Base-by-base conservation (phyloP, 2,888 invertebrate species). In the Eremobia ochroleuca region DNA sequence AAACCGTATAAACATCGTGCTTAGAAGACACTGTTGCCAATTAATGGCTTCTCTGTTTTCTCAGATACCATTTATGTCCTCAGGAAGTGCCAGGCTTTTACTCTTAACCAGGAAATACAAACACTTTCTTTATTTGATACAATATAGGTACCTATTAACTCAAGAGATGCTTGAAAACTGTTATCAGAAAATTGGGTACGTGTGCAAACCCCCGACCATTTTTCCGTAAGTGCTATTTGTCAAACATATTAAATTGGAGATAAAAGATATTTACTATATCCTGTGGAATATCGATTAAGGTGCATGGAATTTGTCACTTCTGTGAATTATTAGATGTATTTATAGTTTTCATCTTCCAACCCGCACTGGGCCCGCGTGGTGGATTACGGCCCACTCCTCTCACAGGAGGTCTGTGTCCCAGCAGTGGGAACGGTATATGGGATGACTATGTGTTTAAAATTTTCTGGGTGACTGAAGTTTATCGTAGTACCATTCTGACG, bases 191-290 rank as follows among this genome's bases (percentile, higher is more conserved):
- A 28, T 21, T 71, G 61, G 61, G 1, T 21, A 4, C 18, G 66
- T 55, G 61, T 72, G 59, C 11, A 55, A 37, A 37, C 37, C 28
- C 31, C 40, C 11, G 64, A 46, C 55, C 5, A n/a, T 46, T 80
- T 65, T 78, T 62, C 34, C n/a, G 0, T 25, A 1, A 74, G 18
- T 49, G 66, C 61, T 75, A 75, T 80, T 80, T 75, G 72, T 69
- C 72, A 81, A 61, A 76, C 46, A 69, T 81, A 81, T 81, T 66
- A 62, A 66, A 62, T 34, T 43, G 18, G 8, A 68, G 70, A 80
- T 79, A 40, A 66, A 66, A 79, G 21, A 62, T 66, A 73, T 46
- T 34, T 18, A 52, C n/a, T 25, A 5, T n/a, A 46, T 58, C 52
- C 18, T 9, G 40, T 37, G 0, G 37, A 58, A 76, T 65, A 46